Percentiles rank a stretch among this genome's conserved stretches.
phyloP scores from a whole-genome alignment of 2,113 vertebrate genomes.

The Mormyrus lacerda region DNA sequence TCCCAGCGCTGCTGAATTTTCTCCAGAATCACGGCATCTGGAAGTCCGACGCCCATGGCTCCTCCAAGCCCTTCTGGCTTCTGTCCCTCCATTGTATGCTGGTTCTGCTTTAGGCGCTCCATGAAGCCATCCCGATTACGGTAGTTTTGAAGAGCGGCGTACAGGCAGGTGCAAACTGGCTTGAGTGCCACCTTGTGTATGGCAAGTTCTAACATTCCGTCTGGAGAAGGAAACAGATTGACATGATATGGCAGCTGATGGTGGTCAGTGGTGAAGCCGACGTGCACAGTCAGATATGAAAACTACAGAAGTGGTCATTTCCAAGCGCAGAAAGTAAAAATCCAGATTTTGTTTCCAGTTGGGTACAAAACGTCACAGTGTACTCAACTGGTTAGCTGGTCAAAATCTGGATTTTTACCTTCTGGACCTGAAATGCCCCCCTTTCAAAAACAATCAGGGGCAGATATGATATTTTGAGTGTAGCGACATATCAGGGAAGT shows the following conservation, averaged over 20 bases:
- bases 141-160: constrained; percentile 55
- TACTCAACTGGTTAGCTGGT: background rate
- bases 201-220: constrained; percentile 63
- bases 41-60: constrained; percentile 49
- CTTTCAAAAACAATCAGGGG: background rate
- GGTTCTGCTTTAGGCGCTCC: constrained; percentile 45
- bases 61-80: constrained; percentile 52
- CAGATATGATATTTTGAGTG: background rate
- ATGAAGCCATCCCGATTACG: constrained; percentile 48
- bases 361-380: background rate
- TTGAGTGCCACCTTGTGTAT: constrained; percentile 74
- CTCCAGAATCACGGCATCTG: constrained; percentile 55
- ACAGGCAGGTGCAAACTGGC: constrained; percentile 61
- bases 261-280: background rate
- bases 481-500: background rate
- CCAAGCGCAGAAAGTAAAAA: background rate
- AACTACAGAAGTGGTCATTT: background rate
- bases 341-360: background rate
- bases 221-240: constrained; percentile 39
- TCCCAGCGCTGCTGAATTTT: constrained; percentile 64
- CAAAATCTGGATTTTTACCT: background rate
- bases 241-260: background rate
- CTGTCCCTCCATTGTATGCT: constrained; percentile 40
- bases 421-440: background rate
- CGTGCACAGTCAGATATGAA: background rate